Percentiles rank a stretch among this genome's conserved stretches.
Conservation (phyloP, 2,888 invertebrate genomes). For the Diarsia dahlii region DNA sequence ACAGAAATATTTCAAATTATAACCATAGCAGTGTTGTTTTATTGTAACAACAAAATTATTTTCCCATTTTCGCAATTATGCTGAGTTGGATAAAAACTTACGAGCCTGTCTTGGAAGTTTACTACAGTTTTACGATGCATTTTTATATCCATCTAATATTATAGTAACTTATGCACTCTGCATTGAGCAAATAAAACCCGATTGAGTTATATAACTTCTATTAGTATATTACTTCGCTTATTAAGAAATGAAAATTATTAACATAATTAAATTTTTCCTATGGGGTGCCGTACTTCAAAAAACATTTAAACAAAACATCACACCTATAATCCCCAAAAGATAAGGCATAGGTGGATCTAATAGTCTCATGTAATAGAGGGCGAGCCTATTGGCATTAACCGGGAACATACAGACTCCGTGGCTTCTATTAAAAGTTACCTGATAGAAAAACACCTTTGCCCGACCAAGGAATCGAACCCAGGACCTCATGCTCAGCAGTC, state of each 20-base stretch:
- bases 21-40: neutral
- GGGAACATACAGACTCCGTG: too few species aligned
- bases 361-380: too few species aligned
- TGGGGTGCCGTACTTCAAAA: too few species aligned
- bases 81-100: neutral
- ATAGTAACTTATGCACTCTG: neutral
- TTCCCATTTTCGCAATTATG: neutral
- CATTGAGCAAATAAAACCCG: conserved; percentile 1
- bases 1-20: neutral
- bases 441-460: too few species aligned
- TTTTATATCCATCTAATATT: conserved; percentile 4
- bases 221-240: neutral
- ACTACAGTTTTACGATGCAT: conserved; percentile 28
- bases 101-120: neutral
- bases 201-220: neutral
- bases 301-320: too few species aligned
- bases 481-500: too few species aligned
- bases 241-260: neutral
- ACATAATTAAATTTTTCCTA: too few species aligned
- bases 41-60: neutral
- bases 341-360: too few species aligned
- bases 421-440: too few species aligned
- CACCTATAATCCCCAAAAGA: too few species aligned
- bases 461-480: too few species aligned
- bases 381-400: too few species aligned